Percentiles rank a stretch among this genome's conserved stretches.
Evolutionary conservation across 1,140 invertebrate species (phyloP).

Genomic region (Solenopsis fugax): DNA sequence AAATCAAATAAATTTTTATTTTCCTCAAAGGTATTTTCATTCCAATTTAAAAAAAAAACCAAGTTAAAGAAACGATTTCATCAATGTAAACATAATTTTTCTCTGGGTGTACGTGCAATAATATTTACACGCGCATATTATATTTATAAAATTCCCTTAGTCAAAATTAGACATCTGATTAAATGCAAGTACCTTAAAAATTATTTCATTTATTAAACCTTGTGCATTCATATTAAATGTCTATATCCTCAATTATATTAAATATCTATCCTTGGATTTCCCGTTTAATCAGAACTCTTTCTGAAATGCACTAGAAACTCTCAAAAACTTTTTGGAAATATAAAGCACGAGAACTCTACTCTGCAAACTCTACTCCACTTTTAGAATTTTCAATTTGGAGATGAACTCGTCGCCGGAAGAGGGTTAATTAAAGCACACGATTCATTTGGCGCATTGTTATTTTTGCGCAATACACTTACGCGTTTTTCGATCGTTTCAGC

Average conservation of each 20-base stretch:
- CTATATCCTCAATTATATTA: neutral
- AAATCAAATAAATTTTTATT: too few species aligned
- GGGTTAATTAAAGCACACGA: slow-evolving; percentile 18
- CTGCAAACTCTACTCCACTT: neutral
- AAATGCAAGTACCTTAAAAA: neutral
- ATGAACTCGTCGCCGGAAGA: neutral
- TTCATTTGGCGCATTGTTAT: slow-evolving; percentile 4
- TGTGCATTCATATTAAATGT: neutral
- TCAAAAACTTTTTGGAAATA: neutral
- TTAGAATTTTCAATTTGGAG: neutral
- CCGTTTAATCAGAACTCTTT: neutral
- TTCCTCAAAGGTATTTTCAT: too few species aligned
- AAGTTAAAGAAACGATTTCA: too few species aligned
- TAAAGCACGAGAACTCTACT: neutral
- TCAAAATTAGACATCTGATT: neutral
- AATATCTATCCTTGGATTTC: neutral
- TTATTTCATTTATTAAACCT: neutral
- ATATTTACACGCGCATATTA: neutral
- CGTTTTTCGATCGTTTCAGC: neutral
- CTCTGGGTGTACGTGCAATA: too few species aligned
- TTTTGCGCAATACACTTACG: slow-evolving; percentile 3
- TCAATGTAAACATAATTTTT: too few species aligned
- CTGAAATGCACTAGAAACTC: neutral
- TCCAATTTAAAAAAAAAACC: too few species aligned
- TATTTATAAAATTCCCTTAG: neutral